Percentiles rank a stretch among this genome's conserved stretches.
phyloP scores from a whole-genome alignment of 2,888 invertebrate genomes.

The Hedya salicella region DNA sequence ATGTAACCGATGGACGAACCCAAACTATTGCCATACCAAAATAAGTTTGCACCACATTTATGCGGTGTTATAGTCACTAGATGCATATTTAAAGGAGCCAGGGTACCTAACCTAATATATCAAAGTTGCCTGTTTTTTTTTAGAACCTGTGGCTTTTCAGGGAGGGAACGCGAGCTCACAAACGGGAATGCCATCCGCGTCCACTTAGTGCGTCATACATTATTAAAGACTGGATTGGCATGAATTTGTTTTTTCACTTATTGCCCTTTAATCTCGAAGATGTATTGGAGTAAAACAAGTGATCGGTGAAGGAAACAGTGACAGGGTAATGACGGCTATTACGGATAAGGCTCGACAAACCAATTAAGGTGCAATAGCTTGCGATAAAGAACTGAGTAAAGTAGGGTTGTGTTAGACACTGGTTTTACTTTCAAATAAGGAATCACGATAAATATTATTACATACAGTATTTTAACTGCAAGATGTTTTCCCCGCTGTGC shows the following conservation, averaged over 20 bases:
- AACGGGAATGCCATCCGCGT: no score
- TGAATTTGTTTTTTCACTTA: not conserved
- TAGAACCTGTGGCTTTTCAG: no score
- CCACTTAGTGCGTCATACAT: no score
- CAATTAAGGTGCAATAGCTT: constrained; percentile 22
- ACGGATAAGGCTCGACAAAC: constrained; percentile 50
- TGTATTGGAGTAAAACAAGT: constrained; percentile 1
- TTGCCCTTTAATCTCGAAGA: constrained; percentile 2
- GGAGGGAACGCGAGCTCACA: no score
- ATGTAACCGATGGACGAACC: no score
- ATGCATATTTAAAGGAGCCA: no score
- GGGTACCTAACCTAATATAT: no score
- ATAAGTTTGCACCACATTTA: no score
- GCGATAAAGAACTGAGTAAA: constrained; percentile 16
- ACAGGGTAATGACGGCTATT: constrained; percentile 51
- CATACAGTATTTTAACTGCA: not conserved
- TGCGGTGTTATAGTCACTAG: no score
- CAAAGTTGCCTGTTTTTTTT: no score
- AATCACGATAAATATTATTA: not conserved
- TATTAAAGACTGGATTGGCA: not conserved
- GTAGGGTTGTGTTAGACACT: constrained; percentile 1
- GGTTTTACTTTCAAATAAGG: constrained; percentile 35
- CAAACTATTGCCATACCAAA: no score
- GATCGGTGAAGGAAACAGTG: constrained; percentile 45
- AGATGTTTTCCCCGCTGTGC: no score